These are phyloP conservation scores for Mormyrops attenuatus DNA, from an alignment of 2,797 vertebrate species.

Conservation along the genomic window DNA sequence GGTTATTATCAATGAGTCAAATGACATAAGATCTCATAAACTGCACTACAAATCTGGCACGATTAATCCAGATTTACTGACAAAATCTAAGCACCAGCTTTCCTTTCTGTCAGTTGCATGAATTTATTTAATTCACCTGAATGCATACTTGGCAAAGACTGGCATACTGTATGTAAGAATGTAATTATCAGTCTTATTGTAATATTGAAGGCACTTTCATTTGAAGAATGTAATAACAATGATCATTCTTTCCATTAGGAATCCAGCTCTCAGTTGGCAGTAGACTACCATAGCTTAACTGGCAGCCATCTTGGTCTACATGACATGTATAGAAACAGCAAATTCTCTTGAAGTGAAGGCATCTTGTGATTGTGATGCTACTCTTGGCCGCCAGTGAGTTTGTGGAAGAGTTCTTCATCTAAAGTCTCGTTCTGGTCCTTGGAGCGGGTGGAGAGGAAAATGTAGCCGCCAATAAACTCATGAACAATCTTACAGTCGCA, in stretches of 20 bases:
- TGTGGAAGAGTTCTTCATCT: constrained; percentile 95
- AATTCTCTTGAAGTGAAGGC: not conserved
- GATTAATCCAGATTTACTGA: not conserved
- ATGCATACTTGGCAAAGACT: not conserved
- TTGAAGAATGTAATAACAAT: not conserved
- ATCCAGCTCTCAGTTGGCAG: not conserved
- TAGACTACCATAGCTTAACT: not conserved
- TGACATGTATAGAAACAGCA: not conserved
- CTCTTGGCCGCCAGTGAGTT: constrained; percentile 90
- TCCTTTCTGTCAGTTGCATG: not conserved
- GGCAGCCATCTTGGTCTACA: not conserved
- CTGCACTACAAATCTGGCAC: not conserved
- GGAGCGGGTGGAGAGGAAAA: constrained; percentile 93
- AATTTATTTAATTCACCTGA: not conserved
- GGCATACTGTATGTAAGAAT: not conserved
- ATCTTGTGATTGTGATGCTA: constrained; percentile 49
- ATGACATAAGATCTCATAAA: not conserved
- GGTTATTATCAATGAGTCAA: not conserved
- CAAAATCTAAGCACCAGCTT: not conserved
- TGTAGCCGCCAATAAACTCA: constrained; percentile 95
- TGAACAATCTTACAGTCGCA: constrained; percentile 94
- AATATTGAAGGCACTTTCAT: not conserved
- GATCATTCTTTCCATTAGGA: not conserved
- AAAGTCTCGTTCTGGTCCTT: constrained; percentile 94
- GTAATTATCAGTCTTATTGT: not conserved